Evolutionary conservation across 1,140 invertebrate species (phyloP), one percentile per base, ranked within the genome.

Genomic region (Nasonia vitripennis): DNA sequence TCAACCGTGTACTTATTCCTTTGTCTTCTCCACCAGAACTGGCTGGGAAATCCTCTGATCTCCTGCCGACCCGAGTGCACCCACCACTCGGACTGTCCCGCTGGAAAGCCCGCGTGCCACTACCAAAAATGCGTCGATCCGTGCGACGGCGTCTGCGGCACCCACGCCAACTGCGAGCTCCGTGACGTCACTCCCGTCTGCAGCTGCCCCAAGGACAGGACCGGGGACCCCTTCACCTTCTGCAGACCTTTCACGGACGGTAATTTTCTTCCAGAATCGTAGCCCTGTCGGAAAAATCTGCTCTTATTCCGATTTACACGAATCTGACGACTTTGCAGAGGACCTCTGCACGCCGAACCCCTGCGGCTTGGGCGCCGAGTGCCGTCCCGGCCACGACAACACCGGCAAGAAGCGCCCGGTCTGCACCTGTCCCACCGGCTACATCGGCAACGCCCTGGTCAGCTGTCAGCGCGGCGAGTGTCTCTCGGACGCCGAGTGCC

Each of bases 311-410:
- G 34, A 27, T 27, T 27, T 27, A 27, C 27, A 27, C 1, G 1
- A 37, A 37, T 37, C 34, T 27, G 27, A 27, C 27, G 27, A 27
- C 27, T 27, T 62, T 62, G 1, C 87, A 96, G 97, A 94, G 88
- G 97, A 98, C 90, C 94, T 98, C 0, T 98, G 97, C 89, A 95
- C 95, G 75, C 97, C 97, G 0, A 97, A 97, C 93, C 97, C 97
- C 23, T 98, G 97, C 89, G 97, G 97, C 2, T 92, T 90, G 1
- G 97, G 98, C 89, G 97, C 97, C 20, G 94, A 96, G 81, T 98
- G 98, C 88, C 95, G 95, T 41, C 96, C 97, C 0, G 97, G 97
- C 3, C 95, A 96, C 88, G 97, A 98, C 89, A 96, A 95, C 79
- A 95, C 95, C 1, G 96, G 96, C 34, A 96, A 96, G 78, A 96